Conservation (phyloP, 2,888 invertebrate genomes). For the Dasysyrphus albostriatus region DNA sequence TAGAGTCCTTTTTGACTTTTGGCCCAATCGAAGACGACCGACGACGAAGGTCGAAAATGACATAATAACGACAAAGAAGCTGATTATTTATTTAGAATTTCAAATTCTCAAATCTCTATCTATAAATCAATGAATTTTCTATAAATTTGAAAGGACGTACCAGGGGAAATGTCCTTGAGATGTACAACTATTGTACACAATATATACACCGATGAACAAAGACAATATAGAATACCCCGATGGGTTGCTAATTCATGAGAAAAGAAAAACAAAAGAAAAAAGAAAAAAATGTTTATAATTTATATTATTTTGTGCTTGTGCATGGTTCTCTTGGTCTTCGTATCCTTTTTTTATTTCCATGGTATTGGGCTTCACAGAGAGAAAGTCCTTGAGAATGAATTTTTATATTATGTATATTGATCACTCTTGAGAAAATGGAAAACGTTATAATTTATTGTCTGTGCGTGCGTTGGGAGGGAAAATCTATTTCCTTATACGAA, state of each 20-base stretch:
- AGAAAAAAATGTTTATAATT: not conserved
- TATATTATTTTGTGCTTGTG: not conserved
- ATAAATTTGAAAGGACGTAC: slow-evolving; percentile 12
- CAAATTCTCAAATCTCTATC: slow-evolving; percentile 15
- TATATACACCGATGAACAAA: not conserved
- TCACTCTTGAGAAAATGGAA: slow-evolving; percentile 44
- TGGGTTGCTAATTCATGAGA: slow-evolving; percentile 8
- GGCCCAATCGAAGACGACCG: not conserved
- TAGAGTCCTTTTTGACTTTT: slow-evolving; percentile 9
- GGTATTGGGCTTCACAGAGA: not conserved
- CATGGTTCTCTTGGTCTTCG: not conserved
- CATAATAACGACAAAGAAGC: not conserved
- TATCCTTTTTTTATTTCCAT: not conserved
- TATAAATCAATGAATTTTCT: slow-evolving; percentile 15
- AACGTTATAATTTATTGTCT: slow-evolving; percentile 50
- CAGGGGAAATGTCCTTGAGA: slow-evolving; percentile 47
- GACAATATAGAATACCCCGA: not conserved
- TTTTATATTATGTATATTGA: slow-evolving; percentile 35
- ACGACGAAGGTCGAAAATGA: not conserved
- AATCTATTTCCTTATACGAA: slow-evolving; percentile 6
- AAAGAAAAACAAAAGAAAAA: not conserved
- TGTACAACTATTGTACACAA: not conserved
- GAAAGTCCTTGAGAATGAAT: slow-evolving; percentile 27
- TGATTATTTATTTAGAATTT: slow-evolving; percentile 24
- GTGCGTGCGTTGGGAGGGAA: slow-evolving; percentile 54